Base-by-base conservation (phyloP, 2,797 vertebrate species). In the Trichosurus vulpecula region DNA sequence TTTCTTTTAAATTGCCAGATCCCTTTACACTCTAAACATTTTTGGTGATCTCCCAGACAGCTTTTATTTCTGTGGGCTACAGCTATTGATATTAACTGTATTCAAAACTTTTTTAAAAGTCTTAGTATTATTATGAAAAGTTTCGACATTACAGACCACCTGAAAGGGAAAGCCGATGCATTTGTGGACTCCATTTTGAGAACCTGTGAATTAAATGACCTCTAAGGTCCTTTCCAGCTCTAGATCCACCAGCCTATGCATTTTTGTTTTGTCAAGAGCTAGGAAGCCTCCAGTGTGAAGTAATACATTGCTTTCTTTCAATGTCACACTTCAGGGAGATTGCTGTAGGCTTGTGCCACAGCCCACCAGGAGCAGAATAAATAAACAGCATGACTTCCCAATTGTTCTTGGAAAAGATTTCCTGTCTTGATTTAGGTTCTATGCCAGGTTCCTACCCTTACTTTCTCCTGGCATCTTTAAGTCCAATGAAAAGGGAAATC, bases 401-500 rank as follows among this genome's bases (percentile, higher is more conserved):
- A 94, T 90, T 96, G 25, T 81, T 29, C 52, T 93, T 47, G 90
- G 96, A n/a, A 96, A 96, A 96, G 93, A 2, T 58, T 95, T 93
- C 25, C 89, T 19, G 6, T 6, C 52, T 81, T 81, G 66, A 41
- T 47, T 74, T 41, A 81, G n/a, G 66, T 22, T 41, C 66, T 25
- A 22, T 81, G 5, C 19, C 19, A 81, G n/a, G 66, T 81, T 22
- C 8, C 66, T 81, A 19, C n/a, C n/a, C 19, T 66, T 22, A 81
- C n/a, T 22, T 81, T 41, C 61, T 19, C 5, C n/a, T 22, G 66
- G 19, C 19, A 22, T 81, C n/a, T 47, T 41, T 41, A 81, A 81
- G 22, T 19, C 6, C 19, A 41, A 41, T 47, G n/a, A 41, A 19
- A 81, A 81, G 16, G n/a, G 6, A 14, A 81, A 22, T 81, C 16